These are phyloP conservation scores for Echinarachnius parma DNA, from an alignment of 53 echinoderm and acorn worm species.

Conservation along the genomic window DNA sequence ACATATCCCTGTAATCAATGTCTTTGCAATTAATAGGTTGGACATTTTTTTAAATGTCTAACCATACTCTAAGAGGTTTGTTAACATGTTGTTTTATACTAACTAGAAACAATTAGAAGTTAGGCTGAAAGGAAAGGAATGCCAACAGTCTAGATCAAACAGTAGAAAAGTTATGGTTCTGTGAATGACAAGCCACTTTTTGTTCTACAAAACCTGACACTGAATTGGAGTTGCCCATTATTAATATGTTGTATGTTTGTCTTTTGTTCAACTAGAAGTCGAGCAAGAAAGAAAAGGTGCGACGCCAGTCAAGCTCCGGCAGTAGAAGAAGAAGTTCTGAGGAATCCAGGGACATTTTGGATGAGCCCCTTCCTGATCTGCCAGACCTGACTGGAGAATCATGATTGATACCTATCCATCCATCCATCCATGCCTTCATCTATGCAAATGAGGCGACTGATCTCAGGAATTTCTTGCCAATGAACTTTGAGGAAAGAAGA, in stretches of 20 bases:
- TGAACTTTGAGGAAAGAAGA: too few species aligned
- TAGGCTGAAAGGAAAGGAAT: too few species aligned
- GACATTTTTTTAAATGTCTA: too few species aligned
- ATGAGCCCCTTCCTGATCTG: conserved; percentile 25
- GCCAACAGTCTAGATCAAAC: too few species aligned
- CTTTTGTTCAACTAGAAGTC: conserved; percentile 11
- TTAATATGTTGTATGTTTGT: background rate
- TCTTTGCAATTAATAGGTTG: too few species aligned
- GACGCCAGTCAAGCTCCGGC: conserved; percentile 20
- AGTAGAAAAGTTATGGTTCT: background rate
- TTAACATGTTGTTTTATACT: too few species aligned
- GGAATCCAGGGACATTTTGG: background rate
- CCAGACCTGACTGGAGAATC: conserved; percentile 26
- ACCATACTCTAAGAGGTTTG: too few species aligned
- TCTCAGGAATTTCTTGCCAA: too few species aligned
- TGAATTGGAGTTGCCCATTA: background rate
- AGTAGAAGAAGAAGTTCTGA: background rate
- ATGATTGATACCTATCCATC: conserved; percentile 27
- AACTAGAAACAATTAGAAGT: too few species aligned
- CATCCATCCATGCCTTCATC: background rate
- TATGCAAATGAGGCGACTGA: conserved; percentile 8
- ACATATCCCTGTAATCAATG: too few species aligned
- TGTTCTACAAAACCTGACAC: background rate
- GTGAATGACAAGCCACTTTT: background rate
- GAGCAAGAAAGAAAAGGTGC: conserved; percentile 6